phyloP scores from a whole-genome alignment of 2,797 vertebrate species.

The Eulemur coronatus region DNA sequence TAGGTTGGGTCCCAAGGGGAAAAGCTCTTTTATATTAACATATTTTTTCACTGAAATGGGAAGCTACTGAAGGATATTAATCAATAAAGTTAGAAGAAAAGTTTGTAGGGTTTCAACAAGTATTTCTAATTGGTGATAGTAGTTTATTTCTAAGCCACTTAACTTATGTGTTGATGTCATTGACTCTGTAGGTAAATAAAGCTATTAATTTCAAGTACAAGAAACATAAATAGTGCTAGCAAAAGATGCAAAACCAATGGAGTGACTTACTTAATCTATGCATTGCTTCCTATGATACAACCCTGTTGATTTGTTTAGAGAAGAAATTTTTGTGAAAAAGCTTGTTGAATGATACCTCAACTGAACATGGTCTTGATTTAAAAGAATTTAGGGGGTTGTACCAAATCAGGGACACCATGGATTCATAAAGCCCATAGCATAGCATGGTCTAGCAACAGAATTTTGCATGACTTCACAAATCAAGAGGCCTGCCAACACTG shows the following conservation, averaged over 20 bases:
- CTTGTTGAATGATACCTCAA: neutral
- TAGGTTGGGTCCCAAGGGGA: neutral
- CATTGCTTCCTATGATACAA: neutral
- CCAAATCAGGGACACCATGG: neutral
- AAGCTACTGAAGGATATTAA: neutral
- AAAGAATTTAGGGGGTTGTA: constrained; percentile 4
- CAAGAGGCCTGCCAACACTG: neutral
- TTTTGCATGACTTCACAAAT: constrained; percentile 29
- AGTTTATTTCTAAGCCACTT: neutral
- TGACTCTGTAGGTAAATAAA: neutral
- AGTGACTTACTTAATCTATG: neutral
- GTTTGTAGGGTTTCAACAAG: neutral
- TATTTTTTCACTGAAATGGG: neutral
- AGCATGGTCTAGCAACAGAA: neutral
- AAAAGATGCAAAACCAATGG: neutral
- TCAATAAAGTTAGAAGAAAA: neutral
- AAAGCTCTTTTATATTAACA: neutral
- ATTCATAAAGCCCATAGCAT: neutral
- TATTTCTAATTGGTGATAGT: neutral
- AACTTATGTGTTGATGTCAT: neutral
- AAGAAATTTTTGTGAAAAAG: neutral
- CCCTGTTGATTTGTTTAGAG: neutral
- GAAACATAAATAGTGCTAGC: neutral
- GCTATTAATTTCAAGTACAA: neutral
- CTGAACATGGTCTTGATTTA: neutral